Evolutionary conservation across 2,113 vertebrate species (phyloP), one percentile per base, ranked within the genome.

Genomic region (Solea solea): DNA sequence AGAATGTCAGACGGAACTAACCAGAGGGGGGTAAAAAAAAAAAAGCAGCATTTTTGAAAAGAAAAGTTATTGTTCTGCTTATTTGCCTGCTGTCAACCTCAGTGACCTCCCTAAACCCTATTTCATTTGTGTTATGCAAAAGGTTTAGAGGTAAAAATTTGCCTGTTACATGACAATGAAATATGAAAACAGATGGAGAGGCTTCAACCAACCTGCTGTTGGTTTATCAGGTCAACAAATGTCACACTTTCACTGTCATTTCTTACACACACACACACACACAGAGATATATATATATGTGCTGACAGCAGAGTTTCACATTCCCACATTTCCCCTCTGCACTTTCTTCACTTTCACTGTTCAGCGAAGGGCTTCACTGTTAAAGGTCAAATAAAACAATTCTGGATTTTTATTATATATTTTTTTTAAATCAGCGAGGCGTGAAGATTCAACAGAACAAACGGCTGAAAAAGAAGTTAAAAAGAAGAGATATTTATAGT

Each of bases 151-250:
- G 21, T 21, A 21, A 21, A 21, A 21, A 21, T 21, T 21, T 21
- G 21, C 21, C 34, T 34, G 3, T 34, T 34, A 34, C 34, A 34
- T 34, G 34, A 34, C 34, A 34, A 6, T 34, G 3, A 34, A 34
- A 4, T 34, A 34, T 34, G 34, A 34, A 34, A 34, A 34, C 5
- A 34, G 34, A 34, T 34, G 34, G 5, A 34, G 34, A 4, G 5
- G 34, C 34, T 65, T 67, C 28, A 54, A 21, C 25, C 15, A 66
- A 71, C 65, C 15, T 87, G 81, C 69, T 71, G n/a, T 68, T 66
- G 5, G 34, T 13, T 62, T 66, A 27, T 27, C 0, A 13, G 57
- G 71, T 61, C 60, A 78, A 11, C 46, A 12, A 5, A 15, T 34
- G 74, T 79, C 57, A 72, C 55, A 41, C 15, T 56, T 12, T 52